Percentiles rank a stretch among this genome's conserved stretches.
Evolutionary conservation across 1,140 invertebrate species (phyloP).

Genomic region (Cotesia vestalis): DNA sequence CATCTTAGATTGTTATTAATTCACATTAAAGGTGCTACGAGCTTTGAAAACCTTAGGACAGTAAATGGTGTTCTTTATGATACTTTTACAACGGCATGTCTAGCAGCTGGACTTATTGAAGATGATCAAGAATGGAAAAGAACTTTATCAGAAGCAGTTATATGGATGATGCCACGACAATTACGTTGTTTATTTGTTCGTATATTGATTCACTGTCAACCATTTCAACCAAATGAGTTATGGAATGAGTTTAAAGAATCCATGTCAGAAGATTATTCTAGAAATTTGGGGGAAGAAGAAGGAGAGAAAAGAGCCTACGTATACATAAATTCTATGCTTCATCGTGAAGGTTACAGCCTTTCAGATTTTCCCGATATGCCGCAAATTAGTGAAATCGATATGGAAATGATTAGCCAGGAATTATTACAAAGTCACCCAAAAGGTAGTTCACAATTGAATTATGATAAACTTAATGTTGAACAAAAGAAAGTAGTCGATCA

Average conservation of each 20-base stretch:
- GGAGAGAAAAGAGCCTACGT: not conserved
- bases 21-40: slow-evolving; percentile 21
- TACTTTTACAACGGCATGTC: slow-evolving; percentile 25
- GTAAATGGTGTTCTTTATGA: slow-evolving; percentile 24
- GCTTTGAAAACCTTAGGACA: slow-evolving; percentile 33
- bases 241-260: not conserved
- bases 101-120: slow-evolving; percentile 37
- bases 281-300: not conserved
- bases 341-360: not conserved
- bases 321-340: not conserved
- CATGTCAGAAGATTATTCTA: not conserved
- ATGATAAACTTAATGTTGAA: slow-evolving; percentile 6
- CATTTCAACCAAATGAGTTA: not conserved
- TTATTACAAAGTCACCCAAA: not conserved
- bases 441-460: not conserved
- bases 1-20: slow-evolving; percentile 32
- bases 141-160: slow-evolving; percentile 23
- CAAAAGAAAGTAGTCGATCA: slow-evolving; percentile 15
- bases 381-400: not conserved
- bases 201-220: slow-evolving; percentile 12
- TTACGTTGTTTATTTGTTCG: slow-evolving; percentile 18
- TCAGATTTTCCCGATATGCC: not conserved
- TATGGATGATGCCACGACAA: slow-evolving; percentile 17
- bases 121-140: slow-evolving; percentile 36
- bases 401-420: not conserved